Evolutionary conservation across 2,797 vertebrate genomes (phyloP).

Genomic region (Margarornis squamiger): DNA sequence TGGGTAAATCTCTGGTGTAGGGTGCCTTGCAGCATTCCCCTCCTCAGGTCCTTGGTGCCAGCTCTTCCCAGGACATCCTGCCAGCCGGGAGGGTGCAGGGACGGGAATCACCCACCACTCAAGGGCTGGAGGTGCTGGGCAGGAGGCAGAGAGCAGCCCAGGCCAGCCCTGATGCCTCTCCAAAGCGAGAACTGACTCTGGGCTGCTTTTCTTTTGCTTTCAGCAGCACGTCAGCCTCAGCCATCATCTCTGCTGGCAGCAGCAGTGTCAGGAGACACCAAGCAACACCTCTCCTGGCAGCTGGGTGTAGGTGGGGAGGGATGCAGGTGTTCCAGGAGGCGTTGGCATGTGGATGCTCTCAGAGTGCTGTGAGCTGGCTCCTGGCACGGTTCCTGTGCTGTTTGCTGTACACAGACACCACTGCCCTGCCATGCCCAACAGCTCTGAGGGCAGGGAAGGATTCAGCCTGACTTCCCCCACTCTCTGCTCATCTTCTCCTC

Average conservation of each 20-base stretch:
- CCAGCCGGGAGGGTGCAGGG: background rate
- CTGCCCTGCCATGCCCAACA: background rate
- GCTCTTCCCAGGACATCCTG: background rate
- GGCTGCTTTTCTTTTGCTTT: background rate
- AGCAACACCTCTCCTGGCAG: background rate
- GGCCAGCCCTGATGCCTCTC: background rate
- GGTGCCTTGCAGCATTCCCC: background rate
- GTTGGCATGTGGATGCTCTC: background rate
- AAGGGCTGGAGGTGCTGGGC: background rate
- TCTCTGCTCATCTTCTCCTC: background rate
- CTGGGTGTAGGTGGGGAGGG: conserved; percentile 8
- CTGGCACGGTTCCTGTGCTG: background rate
- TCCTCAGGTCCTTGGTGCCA: background rate
- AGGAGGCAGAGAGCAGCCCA: background rate
- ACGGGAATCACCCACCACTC: background rate
- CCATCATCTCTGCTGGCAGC: background rate
- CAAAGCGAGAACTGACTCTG: background rate
- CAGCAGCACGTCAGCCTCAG: background rate
- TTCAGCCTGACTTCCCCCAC: background rate
- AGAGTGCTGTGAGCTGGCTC: background rate
- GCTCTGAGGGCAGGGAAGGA: background rate
- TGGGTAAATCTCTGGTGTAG: background rate
- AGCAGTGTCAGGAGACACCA: background rate
- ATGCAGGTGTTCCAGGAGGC: background rate
- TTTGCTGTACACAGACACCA: accelerated